Conservation (phyloP, 2,797 vertebrate species). For the Eleutherodactylus coqui region DNA sequence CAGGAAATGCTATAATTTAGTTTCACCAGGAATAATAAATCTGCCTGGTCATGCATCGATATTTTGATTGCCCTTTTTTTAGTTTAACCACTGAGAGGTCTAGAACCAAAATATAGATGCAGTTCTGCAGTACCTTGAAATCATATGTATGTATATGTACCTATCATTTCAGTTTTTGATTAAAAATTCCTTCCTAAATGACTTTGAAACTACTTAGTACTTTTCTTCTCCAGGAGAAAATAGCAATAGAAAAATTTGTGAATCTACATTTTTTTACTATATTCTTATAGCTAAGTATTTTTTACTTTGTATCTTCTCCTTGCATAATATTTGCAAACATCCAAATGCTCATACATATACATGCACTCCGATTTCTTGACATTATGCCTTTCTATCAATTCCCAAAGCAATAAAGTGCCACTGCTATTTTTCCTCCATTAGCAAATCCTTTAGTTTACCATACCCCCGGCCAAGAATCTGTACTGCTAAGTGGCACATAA, state of each 20-base stretch:
- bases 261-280: conserved; percentile 28
- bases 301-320: conserved; percentile 20
- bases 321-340: conserved; percentile 44
- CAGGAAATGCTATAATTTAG: too few species aligned
- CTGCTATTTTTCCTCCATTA: conserved; percentile 59
- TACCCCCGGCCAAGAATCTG: conserved; percentile 31
- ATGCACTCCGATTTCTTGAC: conserved; percentile 54
- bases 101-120: not conserved
- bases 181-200: not conserved
- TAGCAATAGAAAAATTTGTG: not conserved
- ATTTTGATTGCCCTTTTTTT: not conserved
- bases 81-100: not conserved
- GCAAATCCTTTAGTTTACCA: conserved; percentile 59
- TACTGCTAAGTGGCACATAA: conserved; percentile 16
- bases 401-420: conserved; percentile 59
- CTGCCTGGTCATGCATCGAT: not conserved
- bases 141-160: not conserved
- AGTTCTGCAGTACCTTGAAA: not conserved
- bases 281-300: conserved; percentile 16
- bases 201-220: not conserved
- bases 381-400: conserved; percentile 60
- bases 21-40: not conserved
- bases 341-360: conserved; percentile 41
- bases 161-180: not conserved
- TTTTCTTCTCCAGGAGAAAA: not conserved